Percentiles rank a stretch among this genome's conserved stretches.
phyloP scores from a whole-genome alignment of 2,113 vertebrate species.

The Blennius ocellaris region DNA sequence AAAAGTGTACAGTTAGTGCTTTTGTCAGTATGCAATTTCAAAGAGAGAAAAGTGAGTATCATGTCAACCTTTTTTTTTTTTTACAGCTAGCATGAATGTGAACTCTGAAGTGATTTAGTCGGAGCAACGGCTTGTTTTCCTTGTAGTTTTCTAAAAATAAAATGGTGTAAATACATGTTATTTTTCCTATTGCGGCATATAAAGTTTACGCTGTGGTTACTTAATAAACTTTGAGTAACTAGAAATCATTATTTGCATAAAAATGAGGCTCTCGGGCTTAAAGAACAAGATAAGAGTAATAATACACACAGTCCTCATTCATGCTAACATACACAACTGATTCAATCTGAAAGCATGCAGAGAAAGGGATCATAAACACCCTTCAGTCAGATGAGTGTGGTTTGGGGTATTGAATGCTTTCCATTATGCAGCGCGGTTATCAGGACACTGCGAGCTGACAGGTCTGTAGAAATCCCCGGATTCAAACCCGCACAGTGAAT shows the following conservation, averaged over 20 bases:
- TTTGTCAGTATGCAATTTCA: constrained; percentile 92
- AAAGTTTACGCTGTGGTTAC: constrained; percentile 26
- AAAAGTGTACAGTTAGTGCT: constrained; percentile 98
- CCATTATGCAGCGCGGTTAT: constrained; percentile 56
- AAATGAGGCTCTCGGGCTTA: constrained; percentile 19
- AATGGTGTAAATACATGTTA: too few species aligned
- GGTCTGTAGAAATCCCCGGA: constrained; percentile 57
- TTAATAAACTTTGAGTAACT: constrained; percentile 4
- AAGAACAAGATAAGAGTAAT: constrained; percentile 21
- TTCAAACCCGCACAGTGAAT: constrained; percentile 58
- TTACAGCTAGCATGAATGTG: constrained; percentile 88
- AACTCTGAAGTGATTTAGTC: constrained; percentile 47
- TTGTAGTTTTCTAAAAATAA: too few species aligned
- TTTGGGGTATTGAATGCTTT: constrained; percentile 43
- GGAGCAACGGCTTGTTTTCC: constrained; percentile 16
- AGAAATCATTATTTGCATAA: constrained; percentile 14
- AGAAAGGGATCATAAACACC: constrained; percentile 51
- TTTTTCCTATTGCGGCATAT: background rate
- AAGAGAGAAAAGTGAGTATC: constrained; percentile 81
- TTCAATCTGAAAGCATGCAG: constrained; percentile 66
- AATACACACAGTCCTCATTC: constrained; percentile 75
- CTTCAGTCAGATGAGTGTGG: constrained; percentile 37
- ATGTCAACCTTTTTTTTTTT: constrained; percentile 76
- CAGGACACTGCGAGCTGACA: constrained; percentile 55
- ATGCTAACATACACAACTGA: constrained; percentile 86